Percentiles rank a stretch among this genome's conserved stretches.
Conservation (phyloP, 1,140 invertebrate genomes). For the Berghia stephanieae region DNA sequence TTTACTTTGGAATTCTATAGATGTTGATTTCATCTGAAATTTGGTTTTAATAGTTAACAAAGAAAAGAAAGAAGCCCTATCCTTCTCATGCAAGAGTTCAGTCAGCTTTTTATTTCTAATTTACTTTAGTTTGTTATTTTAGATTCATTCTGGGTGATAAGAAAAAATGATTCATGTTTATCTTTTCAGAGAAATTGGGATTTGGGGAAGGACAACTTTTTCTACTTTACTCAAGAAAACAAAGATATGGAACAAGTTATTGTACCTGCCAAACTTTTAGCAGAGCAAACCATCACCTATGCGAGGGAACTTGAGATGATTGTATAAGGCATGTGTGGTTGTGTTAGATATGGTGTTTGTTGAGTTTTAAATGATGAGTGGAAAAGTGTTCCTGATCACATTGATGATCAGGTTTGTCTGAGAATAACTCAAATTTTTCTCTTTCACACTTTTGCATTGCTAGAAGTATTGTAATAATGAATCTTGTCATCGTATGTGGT, state of each 20-base stretch:
- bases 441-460: conserved; percentile 43
- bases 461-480: background rate
- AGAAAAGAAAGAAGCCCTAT: no score
- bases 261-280: conserved; percentile 88
- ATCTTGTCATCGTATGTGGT: no score
- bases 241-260: conserved; percentile 78
- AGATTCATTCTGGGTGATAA: no score
- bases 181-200: conserved; percentile 77
- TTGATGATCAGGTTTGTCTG: background rate
- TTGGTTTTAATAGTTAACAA: no score
- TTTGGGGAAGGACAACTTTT: conserved; percentile 80
- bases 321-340: conserved; percentile 77
- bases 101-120: no score
- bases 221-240: conserved; percentile 78
- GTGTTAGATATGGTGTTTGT: background rate
- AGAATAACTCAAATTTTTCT: background rate
- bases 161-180: no score
- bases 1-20: no score
- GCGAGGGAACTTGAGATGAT: conserved; percentile 99
- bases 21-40: no score
- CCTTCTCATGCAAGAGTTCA: no score
- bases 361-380: background rate
- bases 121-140: no score
- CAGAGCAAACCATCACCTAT: conserved; percentile 94
- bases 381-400: background rate